These are phyloP conservation scores for Ceyx margarethae DNA, from an alignment of 2,113 vertebrate species.

Conservation along the genomic window DNA sequence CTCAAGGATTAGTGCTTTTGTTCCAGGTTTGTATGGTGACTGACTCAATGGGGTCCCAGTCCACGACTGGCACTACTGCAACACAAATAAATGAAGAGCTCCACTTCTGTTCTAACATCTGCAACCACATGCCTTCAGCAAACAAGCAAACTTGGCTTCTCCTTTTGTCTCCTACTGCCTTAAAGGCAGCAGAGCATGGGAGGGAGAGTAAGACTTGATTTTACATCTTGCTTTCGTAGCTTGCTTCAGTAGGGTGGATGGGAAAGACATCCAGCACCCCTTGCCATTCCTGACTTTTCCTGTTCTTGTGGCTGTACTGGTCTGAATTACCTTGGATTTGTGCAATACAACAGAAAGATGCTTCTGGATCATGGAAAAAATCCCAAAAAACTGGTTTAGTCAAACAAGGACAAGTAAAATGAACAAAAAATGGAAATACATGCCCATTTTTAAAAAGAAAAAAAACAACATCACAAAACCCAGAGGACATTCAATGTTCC, in stretches of 20 bases:
- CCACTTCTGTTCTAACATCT: neutral
- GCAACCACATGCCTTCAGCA: constrained; percentile 8
- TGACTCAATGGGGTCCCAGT: neutral
- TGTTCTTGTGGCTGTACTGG: neutral
- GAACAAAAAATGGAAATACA: neutral
- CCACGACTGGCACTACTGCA: neutral
- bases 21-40: neutral
- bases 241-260: neutral
- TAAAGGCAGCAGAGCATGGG: neutral
- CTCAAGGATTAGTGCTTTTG: constrained; percentile 20
- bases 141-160: neutral
- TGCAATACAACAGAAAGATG: neutral
- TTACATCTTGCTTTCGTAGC: neutral
- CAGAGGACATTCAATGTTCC: neutral
- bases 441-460: neutral
- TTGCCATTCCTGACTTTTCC: neutral
- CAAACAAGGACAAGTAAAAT: neutral
- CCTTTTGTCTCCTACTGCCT: neutral
- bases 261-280: neutral
- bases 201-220: neutral
- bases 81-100: neutral
- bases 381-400: neutral
- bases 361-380: neutral
- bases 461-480: neutral
- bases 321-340: neutral